Percentiles rank a stretch among this genome's conserved stretches.
Evolutionary conservation across 2,888 invertebrate species (phyloP).

Genomic region (Chrysolina oricalcia): DNA sequence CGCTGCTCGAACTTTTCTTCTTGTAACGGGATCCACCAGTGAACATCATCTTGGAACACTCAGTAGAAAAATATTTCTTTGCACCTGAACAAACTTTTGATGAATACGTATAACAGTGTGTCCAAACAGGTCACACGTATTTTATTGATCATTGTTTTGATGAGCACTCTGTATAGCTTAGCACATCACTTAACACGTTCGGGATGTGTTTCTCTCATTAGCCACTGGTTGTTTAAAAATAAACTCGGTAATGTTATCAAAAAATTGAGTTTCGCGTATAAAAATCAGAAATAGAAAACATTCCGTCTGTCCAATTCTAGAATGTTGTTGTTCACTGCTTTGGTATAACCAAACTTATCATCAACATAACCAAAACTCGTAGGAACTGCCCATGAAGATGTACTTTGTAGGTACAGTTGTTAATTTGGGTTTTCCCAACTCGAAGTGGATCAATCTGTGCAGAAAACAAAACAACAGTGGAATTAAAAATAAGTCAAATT

Average conservation of each 20-base stretch:
- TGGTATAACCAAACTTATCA: conserved; percentile 1
- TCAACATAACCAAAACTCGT: background rate
- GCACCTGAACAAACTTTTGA: conserved; percentile 27
- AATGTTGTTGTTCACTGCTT: conserved; percentile 3
- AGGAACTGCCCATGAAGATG: background rate
- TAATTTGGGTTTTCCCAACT: conserved; percentile 6
- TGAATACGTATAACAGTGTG: conserved; percentile 20
- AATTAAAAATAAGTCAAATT: conserved; percentile 33
- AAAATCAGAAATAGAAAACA: conserved; percentile 23
- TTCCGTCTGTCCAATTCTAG: background rate
- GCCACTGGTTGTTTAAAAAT: conserved; percentile 31
- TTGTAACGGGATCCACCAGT: conserved; percentile 79
- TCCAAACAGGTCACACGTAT: conserved; percentile 27
- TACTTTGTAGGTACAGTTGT: conserved; percentile 8
- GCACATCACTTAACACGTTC: conserved; percentile 28
- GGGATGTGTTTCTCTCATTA: conserved; percentile 15
- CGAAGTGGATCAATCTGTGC: conserved; percentile 7
- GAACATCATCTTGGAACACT: conserved; percentile 78
- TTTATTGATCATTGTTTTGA: conserved; percentile 32
- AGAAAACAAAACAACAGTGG: conserved; percentile 29
- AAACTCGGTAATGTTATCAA: conserved; percentile 30
- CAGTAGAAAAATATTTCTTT: conserved; percentile 23
- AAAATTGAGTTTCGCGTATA: conserved; percentile 25
- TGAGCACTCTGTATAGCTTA: conserved; percentile 26
- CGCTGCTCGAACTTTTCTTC: conserved; percentile 71